A percentile compares a stretch with the other conserved stretches of the same genome.
Evolutionary conservation across 2,888 invertebrate species (phyloP).

Genomic region (Stenoptilia bipunctidactyla): DNA sequence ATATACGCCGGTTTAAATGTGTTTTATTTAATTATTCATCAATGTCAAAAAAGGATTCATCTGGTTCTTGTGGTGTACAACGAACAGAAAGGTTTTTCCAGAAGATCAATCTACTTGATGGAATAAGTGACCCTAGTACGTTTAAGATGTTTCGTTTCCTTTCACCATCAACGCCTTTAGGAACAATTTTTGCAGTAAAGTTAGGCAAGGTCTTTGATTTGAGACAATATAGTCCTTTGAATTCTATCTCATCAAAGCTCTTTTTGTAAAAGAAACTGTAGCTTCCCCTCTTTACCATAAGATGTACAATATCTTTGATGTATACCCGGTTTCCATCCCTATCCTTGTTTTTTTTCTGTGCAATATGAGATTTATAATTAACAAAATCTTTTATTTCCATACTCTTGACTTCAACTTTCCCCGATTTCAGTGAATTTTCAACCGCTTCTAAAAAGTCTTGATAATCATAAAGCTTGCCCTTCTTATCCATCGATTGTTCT

Average conservation of each 20-base stretch:
- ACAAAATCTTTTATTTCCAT: constrained; percentile 12
- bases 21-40: constrained; percentile 7
- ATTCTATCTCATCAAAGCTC: constrained; percentile 10
- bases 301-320: constrained; percentile 10
- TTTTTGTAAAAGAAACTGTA: constrained; percentile 10
- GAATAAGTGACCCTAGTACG: constrained; percentile 12
- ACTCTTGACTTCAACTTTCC: constrained; percentile 11
- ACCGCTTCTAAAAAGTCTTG: constrained; percentile 9
- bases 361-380: constrained; percentile 12
- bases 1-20: neutral
- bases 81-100: constrained; percentile 11
- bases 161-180: constrained; percentile 9
- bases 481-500: constrained; percentile 8
- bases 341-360: constrained; percentile 9
- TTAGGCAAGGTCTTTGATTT: constrained; percentile 11
- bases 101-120: constrained; percentile 12
- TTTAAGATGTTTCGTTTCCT: constrained; percentile 11
- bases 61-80: constrained; percentile 11
- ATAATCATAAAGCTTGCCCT: constrained; percentile 10
- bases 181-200: constrained; percentile 11
- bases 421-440: constrained; percentile 10
- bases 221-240: constrained; percentile 10
- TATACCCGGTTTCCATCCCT: constrained; percentile 9
- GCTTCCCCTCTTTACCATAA: constrained; percentile 10
- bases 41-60: constrained; percentile 10